Evolutionary conservation across 2,888 invertebrate genomes (phyloP).

Genomic region (Ophion ellenae): DNA sequence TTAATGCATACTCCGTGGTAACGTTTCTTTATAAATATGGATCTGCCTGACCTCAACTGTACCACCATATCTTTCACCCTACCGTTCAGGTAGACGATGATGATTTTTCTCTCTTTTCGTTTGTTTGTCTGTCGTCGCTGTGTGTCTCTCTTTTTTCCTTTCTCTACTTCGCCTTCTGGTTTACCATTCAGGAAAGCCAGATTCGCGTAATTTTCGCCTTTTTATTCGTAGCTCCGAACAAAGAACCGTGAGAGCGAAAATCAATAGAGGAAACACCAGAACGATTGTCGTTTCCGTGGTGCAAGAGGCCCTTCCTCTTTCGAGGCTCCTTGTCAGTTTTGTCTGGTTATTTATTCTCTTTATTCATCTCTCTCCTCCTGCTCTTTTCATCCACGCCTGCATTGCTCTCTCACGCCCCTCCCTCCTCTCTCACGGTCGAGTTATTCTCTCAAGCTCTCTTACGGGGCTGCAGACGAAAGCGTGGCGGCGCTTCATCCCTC

Average conservation of each 20-base stretch:
- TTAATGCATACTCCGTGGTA: too few species aligned
- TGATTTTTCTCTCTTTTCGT: too few species aligned
- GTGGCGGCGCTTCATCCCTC: slow-evolving; percentile 49
- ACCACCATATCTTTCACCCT: too few species aligned
- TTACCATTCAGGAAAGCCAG: not conserved
- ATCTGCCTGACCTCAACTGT: too few species aligned
- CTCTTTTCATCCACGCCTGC: slow-evolving; percentile 29
- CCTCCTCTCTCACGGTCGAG: slow-evolving; percentile 5
- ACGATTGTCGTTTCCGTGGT: slow-evolving; percentile 29
- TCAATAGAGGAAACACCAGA: slow-evolving; percentile 65
- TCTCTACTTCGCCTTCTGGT: too few species aligned
- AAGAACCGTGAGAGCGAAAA: slow-evolving; percentile 56
- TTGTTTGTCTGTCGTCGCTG: not conserved
- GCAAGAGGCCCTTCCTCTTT: slow-evolving; percentile 29
- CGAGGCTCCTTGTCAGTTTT: slow-evolving; percentile 35
- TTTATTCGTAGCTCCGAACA: slow-evolving; percentile 1
- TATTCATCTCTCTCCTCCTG: not conserved
- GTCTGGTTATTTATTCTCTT: not conserved
- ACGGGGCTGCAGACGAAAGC: slow-evolving; percentile 37
- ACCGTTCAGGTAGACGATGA: too few species aligned
- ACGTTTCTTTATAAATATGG: too few species aligned
- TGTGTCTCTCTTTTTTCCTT: slow-evolving; percentile 9
- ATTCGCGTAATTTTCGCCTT: slow-evolving; percentile 30
- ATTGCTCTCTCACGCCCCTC: slow-evolving; percentile 6
- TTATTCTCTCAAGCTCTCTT: slow-evolving; percentile 36